A percentile compares a stretch with the other conserved stretches of the same genome.
These are phyloP conservation scores for Aphelocoma californica DNA, from an alignment of 2,797 vertebrate genomes.

Conservation along the genomic window DNA sequence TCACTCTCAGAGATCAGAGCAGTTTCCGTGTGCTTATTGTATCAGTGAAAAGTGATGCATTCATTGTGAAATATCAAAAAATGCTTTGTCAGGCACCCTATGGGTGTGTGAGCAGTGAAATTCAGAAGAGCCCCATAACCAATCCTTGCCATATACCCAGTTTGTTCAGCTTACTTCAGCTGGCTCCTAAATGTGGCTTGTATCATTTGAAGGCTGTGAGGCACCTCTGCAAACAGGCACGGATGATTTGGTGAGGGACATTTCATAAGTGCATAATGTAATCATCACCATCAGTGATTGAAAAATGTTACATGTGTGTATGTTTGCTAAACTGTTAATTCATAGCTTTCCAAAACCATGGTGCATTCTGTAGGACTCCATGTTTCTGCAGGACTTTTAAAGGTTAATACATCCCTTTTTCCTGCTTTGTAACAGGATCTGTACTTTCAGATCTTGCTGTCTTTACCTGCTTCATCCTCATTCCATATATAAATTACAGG, in stretches of 20 bases:
- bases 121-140: not conserved
- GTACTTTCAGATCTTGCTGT: not conserved
- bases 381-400: not conserved
- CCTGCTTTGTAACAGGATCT: not conserved
- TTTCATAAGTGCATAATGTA: not conserved
- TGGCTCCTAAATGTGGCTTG: not conserved
- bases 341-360: not conserved
- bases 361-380: not conserved
- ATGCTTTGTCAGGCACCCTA: not conserved
- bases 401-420: not conserved
- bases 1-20: not conserved
- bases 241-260: not conserved
- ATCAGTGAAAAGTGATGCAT: not conserved
- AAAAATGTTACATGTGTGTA: not conserved
- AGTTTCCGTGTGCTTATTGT: not conserved
- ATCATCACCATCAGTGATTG: not conserved
- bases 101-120: not conserved
- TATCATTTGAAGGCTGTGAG: not conserved
- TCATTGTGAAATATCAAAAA: slow-evolving; percentile 15
- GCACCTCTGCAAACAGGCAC: not conserved
- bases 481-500: not conserved
- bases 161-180: not conserved
- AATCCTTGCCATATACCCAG: not conserved
- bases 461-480: not conserved
- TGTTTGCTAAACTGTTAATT: not conserved